phyloP scores from a whole-genome alignment of 92 coral and sea anemone genomes.

The Palythoa grandiflora region DNA sequence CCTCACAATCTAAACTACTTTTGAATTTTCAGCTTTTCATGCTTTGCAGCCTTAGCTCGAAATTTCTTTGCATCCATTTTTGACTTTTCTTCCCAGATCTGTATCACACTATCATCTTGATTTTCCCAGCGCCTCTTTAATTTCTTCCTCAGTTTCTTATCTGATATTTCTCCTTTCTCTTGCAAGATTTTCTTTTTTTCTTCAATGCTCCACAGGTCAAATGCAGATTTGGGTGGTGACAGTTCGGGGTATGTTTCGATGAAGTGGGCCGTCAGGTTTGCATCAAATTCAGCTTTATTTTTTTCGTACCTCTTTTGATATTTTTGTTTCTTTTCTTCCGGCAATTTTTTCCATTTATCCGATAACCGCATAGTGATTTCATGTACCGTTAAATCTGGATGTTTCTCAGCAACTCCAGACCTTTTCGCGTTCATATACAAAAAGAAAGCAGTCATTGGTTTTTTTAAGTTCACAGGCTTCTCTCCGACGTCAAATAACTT shows the following conservation, averaged over 20 bases:
- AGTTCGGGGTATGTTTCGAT: conserved; percentile 54
- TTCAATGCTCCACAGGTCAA: conserved; percentile 66
- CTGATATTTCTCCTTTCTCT: conserved; percentile 64
- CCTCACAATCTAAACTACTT: too few relatives aligned
- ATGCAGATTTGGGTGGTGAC: conserved; percentile 63
- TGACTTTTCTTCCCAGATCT: conserved; percentile 60
- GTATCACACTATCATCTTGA: conserved; percentile 51
- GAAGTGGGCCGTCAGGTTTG: conserved; percentile 53
- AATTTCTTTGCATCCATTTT: conserved; percentile 44
- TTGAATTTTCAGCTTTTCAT: not conserved
- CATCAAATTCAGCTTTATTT: conserved; percentile 52
- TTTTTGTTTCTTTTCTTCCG: conserved; percentile 66
- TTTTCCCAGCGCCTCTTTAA: conserved; percentile 69
- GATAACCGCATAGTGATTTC: conserved; percentile 54
- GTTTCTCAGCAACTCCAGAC: conserved; percentile 28
- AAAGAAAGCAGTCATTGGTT: conserved; percentile 57
- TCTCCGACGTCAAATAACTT: not conserved
- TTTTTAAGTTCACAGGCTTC: conserved; percentile 31
- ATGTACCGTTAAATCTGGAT: conserved; percentile 39
- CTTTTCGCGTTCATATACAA: conserved; percentile 51
- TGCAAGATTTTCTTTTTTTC: conserved; percentile 42
- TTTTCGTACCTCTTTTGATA: conserved; percentile 57
- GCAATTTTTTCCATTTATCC: conserved; percentile 67
- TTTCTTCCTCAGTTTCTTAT: conserved; percentile 70
- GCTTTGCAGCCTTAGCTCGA: not conserved